Percentiles rank a stretch among this genome's conserved stretches.
These are phyloP conservation scores for Biston betularia DNA, from an alignment of 2,888 invertebrate genomes.

Conservation along the genomic window DNA sequence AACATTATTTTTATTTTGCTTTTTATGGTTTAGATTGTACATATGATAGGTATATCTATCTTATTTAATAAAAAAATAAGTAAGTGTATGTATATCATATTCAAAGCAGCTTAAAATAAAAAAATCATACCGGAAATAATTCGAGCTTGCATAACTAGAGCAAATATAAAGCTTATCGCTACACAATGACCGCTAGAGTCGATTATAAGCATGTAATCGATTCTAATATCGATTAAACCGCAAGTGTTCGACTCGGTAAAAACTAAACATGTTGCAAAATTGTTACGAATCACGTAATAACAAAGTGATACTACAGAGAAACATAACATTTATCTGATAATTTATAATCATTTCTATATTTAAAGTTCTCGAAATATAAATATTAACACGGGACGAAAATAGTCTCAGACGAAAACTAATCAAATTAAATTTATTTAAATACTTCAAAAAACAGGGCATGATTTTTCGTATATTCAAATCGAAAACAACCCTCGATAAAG, in stretches of 20 bases:
- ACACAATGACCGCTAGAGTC: conserved; percentile 27
- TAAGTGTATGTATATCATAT: not conserved
- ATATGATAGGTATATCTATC: too few species aligned
- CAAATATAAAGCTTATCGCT: conserved; percentile 37
- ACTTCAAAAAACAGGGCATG: not conserved
- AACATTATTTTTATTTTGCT: too few species aligned
- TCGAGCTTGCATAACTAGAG: conserved; percentile 22
- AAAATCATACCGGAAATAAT: conserved; percentile 21
- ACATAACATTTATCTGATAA: not conserved
- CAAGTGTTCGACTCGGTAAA: conserved; percentile 39
- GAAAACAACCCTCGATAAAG: not conserved
- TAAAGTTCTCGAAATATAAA: conserved; percentile 5
- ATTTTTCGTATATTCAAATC: not conserved
- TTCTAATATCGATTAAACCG: conserved; percentile 57
- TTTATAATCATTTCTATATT: conserved; percentile 16
- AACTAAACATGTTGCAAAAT: conserved; percentile 36
- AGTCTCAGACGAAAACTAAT: conserved; percentile 20
- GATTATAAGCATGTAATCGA: conserved; percentile 49
- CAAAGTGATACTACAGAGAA: conserved; percentile 13
- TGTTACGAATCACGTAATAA: conserved; percentile 16
- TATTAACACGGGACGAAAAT: conserved; percentile 2
- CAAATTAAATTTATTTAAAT: conserved; percentile 2
- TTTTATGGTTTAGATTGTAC: too few species aligned
- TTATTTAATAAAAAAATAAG: too few species aligned
- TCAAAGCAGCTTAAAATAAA: not conserved